Base-by-base conservation (phyloP, 2,113 vertebrate species). In the Phylloscopus whistleri region DNA sequence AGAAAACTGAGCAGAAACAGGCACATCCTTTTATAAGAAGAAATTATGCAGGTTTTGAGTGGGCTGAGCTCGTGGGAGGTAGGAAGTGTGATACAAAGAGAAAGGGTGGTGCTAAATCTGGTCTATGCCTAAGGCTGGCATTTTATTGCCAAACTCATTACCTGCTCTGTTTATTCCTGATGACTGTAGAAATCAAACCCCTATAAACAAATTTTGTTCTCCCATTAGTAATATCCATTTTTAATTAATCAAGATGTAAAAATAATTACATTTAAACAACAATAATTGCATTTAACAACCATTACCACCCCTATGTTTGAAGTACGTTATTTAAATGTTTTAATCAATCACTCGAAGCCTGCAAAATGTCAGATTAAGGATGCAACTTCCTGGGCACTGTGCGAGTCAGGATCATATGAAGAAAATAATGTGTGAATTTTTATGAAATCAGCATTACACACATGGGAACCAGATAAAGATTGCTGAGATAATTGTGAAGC, bases 21-120 rank as follows among this genome's bases (percentile, higher is more conserved):
- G 60, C 88, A 77, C 39, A 55, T 90, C 59, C 64, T 93, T 70
- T 74, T 30, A 13, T 46, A 55, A 66, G 73, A 72, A 86, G 51
- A 60, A 87, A 84, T 52, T 14, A 20, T 33, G 59, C 95, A 95
- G 94, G 91, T 94, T 92, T 93, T 90, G 80, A 87, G 93, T 90
- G 91, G 93, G 96, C 55, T 94, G 90, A 93, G 35, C 39, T 83
- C 0, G 59, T 84, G 84, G 93, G 96, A 90, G 86, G 94, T 69
- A 92, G 92, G 94, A 94, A 96, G 80, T 51, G 51, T 94, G 91
- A 93, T 86, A 93, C 83, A 84, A 66, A 85, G 90, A 84, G 59
- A 84, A 92, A 85, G 89, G 87, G 94, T 5, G n/a, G 78, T 0
- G 41, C 95, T 96, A 90, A 95, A 93, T 94, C 78, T 94, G 90